Percentiles rank a stretch among this genome's conserved stretches.
Conservation (phyloP, 2,888 invertebrate species). For the Pachliopta kotzebuea region DNA sequence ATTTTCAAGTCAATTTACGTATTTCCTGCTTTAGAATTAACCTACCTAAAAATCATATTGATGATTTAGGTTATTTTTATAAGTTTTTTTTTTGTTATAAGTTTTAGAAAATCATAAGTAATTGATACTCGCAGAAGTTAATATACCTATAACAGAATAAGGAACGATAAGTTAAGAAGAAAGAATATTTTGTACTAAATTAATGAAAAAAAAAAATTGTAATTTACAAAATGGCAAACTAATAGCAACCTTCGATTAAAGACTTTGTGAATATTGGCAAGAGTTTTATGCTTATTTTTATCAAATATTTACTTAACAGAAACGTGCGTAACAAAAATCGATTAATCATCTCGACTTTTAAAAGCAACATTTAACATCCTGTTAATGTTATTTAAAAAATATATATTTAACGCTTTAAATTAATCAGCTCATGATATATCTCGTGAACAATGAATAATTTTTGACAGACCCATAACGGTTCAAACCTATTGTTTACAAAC, state of each 20-base stretch:
- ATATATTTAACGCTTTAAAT: conserved; percentile 46
- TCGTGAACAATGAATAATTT: conserved; percentile 61
- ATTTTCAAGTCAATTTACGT: no score
- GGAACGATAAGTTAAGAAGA: background rate
- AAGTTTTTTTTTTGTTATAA: no score
- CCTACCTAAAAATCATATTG: no score
- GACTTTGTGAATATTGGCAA: background rate
- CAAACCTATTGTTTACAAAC: conserved; percentile 62
- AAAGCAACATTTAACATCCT: conserved; percentile 35
- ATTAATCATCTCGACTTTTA: background rate
- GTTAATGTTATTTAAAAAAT: conserved; percentile 35
- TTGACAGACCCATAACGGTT: conserved; percentile 70
- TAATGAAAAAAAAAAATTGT: background rate
- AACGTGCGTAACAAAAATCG: background rate
- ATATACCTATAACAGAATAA: background rate
- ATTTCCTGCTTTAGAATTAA: no score
- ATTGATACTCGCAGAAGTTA: no score
- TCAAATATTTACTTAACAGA: background rate
- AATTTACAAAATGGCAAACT: background rate
- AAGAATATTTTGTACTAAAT: background rate
- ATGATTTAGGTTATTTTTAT: no score
- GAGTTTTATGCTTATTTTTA: background rate
- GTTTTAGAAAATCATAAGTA: no score
- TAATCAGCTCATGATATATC: conserved; percentile 50
- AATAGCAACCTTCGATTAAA: background rate